Evolutionary conservation across 2,797 vertebrate genomes (phyloP).

Genomic region (Paguma larvata): DNA sequence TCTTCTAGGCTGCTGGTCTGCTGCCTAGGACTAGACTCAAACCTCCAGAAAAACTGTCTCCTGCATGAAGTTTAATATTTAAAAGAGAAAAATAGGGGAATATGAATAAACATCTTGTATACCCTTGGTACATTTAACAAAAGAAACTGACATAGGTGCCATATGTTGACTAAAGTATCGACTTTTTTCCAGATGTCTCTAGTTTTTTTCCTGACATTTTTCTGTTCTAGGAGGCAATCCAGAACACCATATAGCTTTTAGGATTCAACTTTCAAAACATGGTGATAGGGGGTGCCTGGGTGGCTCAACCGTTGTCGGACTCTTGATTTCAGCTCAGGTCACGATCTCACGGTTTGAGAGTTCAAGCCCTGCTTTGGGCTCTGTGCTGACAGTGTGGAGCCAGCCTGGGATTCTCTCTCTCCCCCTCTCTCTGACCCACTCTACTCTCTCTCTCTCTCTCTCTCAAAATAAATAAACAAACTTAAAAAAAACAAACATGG

Average conservation of each 20-base stretch:
- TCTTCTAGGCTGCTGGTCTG: not conserved
- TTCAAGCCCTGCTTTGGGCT: no score
- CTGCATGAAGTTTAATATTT: conserved; percentile 44
- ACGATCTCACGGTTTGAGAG: no score
- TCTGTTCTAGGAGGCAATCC: not conserved
- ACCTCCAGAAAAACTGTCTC: not conserved
- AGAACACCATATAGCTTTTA: not conserved
- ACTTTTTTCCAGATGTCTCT: not conserved
- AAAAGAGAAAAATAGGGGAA: conserved; percentile 6
- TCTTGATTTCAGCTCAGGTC: no score
- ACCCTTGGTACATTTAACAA: not conserved
- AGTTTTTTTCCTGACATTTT: not conserved
- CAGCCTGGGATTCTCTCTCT: no score
- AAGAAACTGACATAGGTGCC: not conserved
- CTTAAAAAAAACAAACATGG: not conserved
- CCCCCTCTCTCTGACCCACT: no score
- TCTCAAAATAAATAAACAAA: no score
- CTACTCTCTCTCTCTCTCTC: no score
- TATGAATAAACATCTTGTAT: not conserved
- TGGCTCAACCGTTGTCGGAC: no score
- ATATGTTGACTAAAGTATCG: not conserved
- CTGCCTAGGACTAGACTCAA: conserved; percentile 8
- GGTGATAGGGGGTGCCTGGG: not conserved
- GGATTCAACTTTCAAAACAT: conserved; percentile 25
- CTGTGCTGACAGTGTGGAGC: no score